phyloP scores from a whole-genome alignment of 2,888 invertebrate species.

The Acleris cristana region DNA sequence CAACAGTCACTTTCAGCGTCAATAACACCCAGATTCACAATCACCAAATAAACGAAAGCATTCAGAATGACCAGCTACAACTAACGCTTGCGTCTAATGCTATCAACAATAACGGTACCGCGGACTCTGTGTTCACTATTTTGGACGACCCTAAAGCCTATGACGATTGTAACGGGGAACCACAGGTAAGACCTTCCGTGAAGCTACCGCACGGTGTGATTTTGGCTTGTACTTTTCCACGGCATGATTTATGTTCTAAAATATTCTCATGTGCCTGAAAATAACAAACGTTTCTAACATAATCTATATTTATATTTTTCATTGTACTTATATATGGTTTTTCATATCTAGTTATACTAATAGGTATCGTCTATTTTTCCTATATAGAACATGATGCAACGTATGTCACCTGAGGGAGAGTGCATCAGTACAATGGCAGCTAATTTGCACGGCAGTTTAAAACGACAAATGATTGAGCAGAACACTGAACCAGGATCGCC shows the following conservation, averaged over 20 bases:
- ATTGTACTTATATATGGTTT: slow-evolving; percentile 22
- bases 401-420: slow-evolving; percentile 88
- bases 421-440: slow-evolving; percentile 85
- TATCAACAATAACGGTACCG: slow-evolving; percentile 73
- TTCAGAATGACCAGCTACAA: slow-evolving; percentile 77
- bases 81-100: slow-evolving; percentile 82
- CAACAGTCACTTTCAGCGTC: slow-evolving; percentile 93
- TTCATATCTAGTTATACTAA: slow-evolving; percentile 47
- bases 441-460: slow-evolving; percentile 86
- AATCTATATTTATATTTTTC: slow-evolving; percentile 6
- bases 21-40: slow-evolving; percentile 83
- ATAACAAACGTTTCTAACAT: slow-evolving; percentile 33
- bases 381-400: slow-evolving; percentile 86
- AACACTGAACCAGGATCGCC: slow-evolving; percentile 73
- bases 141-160: slow-evolving; percentile 65
- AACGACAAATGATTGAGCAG: slow-evolving; percentile 81
- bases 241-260: slow-evolving; percentile 24
- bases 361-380: slow-evolving; percentile 68
- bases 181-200: slow-evolving; percentile 67
- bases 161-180: slow-evolving; percentile 67
- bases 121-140: slow-evolving; percentile 67
- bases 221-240: slow-evolving; percentile 22
- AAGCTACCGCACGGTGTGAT: slow-evolving; percentile 29
- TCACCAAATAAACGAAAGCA: slow-evolving; percentile 79
- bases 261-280: slow-evolving; percentile 13